Evolutionary conservation across 2,888 invertebrate genomes (phyloP), one percentile per base, ranked within the genome.

Genomic region (Tachystola acroxantha): DNA sequence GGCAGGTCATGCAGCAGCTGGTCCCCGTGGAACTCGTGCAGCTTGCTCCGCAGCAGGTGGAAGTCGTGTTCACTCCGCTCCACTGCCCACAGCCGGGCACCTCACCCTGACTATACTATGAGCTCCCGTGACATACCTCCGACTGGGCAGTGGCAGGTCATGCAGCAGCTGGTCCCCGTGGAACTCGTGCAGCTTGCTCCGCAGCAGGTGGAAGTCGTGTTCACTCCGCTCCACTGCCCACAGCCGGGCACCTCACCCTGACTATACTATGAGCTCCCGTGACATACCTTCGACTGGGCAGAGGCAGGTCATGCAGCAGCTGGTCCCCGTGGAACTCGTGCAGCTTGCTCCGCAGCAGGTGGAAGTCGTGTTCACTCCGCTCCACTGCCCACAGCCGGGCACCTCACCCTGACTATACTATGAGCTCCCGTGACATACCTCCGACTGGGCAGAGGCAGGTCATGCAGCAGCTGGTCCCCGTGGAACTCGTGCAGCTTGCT

Each of bases 11-110:
- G 79, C 45, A 92, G 78, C 53, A 90, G 82, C 29, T 72, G 71
- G 47, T 92, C 93, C 0, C 96, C 96, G 64, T 97, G 96, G 71
- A 96, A 96, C 79, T 96, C 96, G 35, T 90, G 90, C 39, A 97
- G 86, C 68, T 95, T 94, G 37, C 91, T 89, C 58, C 96, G 91
- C 37, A 97, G 80, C 2, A 93, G 90, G 55, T 95, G 95, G 80
- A 96, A 96, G 75, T 97, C 96, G 57, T 92, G 90, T 64, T 95
- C 95, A 43, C 90, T 88, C 27, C 96, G 88, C 53, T 91, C 85
- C 7, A 93, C 90, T 0, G 88, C 79, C 93, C 94, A 94, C 12
- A 79, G 58, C 3, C 53, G 37, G 1, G 67, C 59, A 64, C 35
- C 54, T 71, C 36, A 10, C 48, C 33, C 2, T n/a, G n/a, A 24